A percentile compares a stretch with the other conserved stretches of the same genome.
Conservation (phyloP, 2,888 invertebrate genomes). For the Anaspis maculata region DNA sequence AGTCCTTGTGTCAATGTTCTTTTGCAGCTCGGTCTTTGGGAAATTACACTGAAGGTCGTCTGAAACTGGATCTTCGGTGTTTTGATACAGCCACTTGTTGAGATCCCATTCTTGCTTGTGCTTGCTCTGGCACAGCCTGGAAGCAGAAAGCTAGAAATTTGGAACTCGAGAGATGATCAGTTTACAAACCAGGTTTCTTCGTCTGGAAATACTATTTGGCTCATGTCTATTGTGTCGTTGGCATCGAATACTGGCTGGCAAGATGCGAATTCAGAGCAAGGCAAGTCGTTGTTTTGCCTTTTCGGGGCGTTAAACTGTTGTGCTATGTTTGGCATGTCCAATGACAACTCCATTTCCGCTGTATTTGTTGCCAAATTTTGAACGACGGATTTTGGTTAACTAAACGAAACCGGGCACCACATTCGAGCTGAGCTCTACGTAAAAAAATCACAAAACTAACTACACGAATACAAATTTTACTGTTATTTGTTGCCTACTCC, state of each 20-base stretch:
- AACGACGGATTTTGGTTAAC: too few species aligned
- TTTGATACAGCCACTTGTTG: conserved; percentile 15
- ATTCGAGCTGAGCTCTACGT: too few species aligned
- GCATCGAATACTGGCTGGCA: conserved; percentile 4
- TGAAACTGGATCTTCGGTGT: conserved; percentile 1
- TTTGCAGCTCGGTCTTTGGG: conserved; percentile 24
- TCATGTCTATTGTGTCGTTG: conserved; percentile 46
- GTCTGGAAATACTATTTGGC: conserved; percentile 48
- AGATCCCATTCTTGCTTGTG: too few species aligned
- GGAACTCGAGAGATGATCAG: too few species aligned
- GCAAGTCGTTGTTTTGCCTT: conserved; percentile 2
- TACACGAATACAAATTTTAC: too few species aligned
- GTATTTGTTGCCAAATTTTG: too few species aligned
- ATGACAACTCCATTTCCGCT: conserved; percentile 6
- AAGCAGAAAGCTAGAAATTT: too few species aligned
- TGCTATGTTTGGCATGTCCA: conserved; percentile 6
- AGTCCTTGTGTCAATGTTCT: conserved; percentile 59
- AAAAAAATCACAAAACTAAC: too few species aligned
- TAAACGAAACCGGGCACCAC: too few species aligned
- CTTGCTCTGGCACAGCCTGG: conserved; percentile 18
- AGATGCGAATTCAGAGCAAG: conserved; percentile 3
- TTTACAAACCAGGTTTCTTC: conserved; percentile 58
- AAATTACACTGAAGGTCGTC: conserved; percentile 2
- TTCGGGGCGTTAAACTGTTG: not conserved
- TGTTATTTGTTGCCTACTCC: too few species aligned